Conservation (phyloP, 2,797 vertebrate species). For the Graptemys geographica region DNA sequence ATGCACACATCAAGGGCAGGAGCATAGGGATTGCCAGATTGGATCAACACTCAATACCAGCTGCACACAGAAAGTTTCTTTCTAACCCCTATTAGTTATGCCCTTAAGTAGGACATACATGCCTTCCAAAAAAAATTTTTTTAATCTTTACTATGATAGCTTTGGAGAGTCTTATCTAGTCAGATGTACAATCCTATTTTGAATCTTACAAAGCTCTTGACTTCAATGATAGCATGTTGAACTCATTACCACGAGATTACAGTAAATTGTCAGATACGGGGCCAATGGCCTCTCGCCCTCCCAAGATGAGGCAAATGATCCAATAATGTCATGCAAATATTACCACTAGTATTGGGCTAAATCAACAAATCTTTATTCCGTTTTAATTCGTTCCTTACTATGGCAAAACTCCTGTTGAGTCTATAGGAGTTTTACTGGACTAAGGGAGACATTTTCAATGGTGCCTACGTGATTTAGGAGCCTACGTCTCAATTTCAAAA, state of each 20-base stretch:
- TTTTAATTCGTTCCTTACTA: not conserved
- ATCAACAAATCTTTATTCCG: not conserved
- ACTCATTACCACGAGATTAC: rapidly evolving
- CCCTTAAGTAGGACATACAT: not conserved
- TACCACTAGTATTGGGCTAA: not conserved
- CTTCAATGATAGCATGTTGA: rapidly evolving
- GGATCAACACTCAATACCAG: not conserved
- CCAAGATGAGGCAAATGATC: not conserved
- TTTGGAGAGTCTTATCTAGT: not conserved
- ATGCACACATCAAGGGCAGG: rapidly evolving
- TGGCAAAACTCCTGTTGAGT: not conserved
- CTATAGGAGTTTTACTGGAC: not conserved
- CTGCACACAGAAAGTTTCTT: not conserved
- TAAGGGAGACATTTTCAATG: not conserved
- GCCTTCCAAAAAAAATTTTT: not conserved
- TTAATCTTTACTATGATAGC: not conserved
- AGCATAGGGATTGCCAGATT: not conserved
- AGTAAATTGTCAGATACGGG: not conserved
- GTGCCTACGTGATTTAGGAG: not conserved
- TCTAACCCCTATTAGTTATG: not conserved
- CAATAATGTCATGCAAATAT: not conserved
- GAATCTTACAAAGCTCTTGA: not conserved
- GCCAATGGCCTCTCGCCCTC: not conserved
- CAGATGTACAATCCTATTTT: not conserved
- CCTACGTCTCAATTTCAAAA: not conserved